Base-by-base conservation (phyloP, 1,140 invertebrate species). In the Parasteatoda tepidariorum region DNA sequence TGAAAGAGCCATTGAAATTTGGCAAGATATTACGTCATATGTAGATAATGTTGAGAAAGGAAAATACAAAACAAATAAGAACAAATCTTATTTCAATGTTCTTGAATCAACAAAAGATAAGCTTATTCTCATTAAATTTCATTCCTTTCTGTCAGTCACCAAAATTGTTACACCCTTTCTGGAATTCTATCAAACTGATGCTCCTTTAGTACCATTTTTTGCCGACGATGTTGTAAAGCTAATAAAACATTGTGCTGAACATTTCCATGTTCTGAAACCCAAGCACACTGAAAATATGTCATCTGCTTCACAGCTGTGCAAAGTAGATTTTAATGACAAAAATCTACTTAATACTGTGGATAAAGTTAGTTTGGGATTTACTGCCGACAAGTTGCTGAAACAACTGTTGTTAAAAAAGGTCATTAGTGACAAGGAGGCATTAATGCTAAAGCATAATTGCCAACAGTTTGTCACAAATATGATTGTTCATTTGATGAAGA, bases 21-120 rank as follows among this genome's bases (percentile, higher is more conserved):
- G 68, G 68, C 22, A 54, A 9, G 41, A 71, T 54, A 24, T 71
- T 11, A 22, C 22, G 15, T 11, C 31, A 11, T 75, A 59, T 34
- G 71, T 75, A 31, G 11, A 75, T 59, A 31, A 9, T n/a, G 31
- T 75, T 31, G 71, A 75, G n/a, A 57, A 28, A 31, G 28, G 28
- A 26, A 26, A 57, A 7, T 28, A 5, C 15, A 31, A 22, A 31
- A 61, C 31, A n/a, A 33, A 9, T 48, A 26, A 33, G 9, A 48
- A 9, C 24, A 71, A 71, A 54, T 41, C 68, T 26, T 71, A 22
- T 54, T 22, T 11, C 9, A 9, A 13, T 28, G 28, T 61, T 61
- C 9, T 31, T 31, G 28, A 59, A 26, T 13, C 30, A 33, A 13
- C n/a, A 31, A 75, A 61, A 61, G 55, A 75, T 38, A 57, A 57